Evolutionary conservation across 2,113 vertebrate species (phyloP).

Genomic region (Nothoprocta perdicaria): DNA sequence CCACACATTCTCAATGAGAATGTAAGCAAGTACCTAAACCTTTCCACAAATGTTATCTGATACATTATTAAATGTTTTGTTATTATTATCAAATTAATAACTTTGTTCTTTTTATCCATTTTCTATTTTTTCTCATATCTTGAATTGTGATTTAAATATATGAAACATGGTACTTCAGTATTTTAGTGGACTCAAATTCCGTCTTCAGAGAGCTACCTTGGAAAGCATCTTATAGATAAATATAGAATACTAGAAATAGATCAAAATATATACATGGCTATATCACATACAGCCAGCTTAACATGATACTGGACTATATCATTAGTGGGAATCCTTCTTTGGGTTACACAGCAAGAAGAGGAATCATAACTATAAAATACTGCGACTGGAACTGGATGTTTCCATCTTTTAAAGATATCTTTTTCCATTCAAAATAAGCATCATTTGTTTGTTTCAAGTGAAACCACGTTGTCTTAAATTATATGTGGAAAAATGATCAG

Average conservation of each 20-base stretch:
- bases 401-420: not conserved
- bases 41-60: not conserved
- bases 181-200: not conserved
- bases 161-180: not conserved
- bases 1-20: not conserved
- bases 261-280: not conserved
- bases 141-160: not conserved
- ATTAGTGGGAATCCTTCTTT: conserved; percentile 1
- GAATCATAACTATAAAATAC: not conserved
- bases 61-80: not conserved
- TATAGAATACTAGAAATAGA: not conserved
- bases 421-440: not conserved
- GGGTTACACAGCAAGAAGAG: not conserved
- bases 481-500: not conserved
- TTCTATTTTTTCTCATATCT: not conserved
- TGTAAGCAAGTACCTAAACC: not conserved
- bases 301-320: not conserved
- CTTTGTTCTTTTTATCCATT: not conserved
- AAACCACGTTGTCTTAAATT: not conserved
- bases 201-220: not conserved
- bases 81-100: not conserved
- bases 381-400: not conserved
- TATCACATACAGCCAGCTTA: not conserved
- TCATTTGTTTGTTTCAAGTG: not conserved
- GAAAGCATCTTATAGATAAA: conserved; percentile 9